A percentile compares a stretch with the other conserved stretches of the same genome.
phyloP scores from a whole-genome alignment of 92 coral and sea anemone species.

The Palythoa grandis region DNA sequence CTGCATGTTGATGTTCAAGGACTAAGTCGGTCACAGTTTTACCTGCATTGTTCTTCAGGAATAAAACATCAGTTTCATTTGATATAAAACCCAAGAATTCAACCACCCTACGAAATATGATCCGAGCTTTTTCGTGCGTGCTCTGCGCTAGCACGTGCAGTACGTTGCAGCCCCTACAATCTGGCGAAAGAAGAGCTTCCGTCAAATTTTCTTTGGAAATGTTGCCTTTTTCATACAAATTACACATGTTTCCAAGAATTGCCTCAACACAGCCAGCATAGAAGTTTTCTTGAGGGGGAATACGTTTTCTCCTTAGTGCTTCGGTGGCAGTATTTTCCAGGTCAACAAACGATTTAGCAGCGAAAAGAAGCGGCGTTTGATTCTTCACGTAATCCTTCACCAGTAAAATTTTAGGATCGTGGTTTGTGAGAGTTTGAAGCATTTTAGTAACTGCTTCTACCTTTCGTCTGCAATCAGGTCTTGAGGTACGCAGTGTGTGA shows the following conservation, averaged over 20 bases:
- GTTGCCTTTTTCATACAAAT: conserved; percentile 29
- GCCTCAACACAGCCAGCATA: conserved; percentile 41
- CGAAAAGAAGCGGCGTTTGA: conserved; percentile 35
- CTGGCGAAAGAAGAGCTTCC: conserved; percentile 18
- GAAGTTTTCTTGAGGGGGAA: conserved; percentile 41
- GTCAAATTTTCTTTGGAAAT: conserved; percentile 17
- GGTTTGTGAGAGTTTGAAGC: conserved; percentile 35
- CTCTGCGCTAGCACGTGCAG: conserved; percentile 43
- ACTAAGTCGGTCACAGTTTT: conserved; percentile 40
- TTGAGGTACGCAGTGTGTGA: conserved; percentile 40
- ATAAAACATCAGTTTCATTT: conserved; percentile 11
- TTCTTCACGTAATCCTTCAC: conserved; percentile 17
- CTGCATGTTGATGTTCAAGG: conserved; percentile 9
- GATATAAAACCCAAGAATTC: conserved; percentile 3
- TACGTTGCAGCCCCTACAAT: background rate
- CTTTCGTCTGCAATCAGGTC: conserved; percentile 48
- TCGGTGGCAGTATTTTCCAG: conserved; percentile 25
- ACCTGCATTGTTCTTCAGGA: conserved; percentile 41
- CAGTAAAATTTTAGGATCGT: conserved; percentile 31
- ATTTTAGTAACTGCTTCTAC: conserved; percentile 44
- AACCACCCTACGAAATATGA: conserved; percentile 32
- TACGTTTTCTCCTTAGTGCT: conserved; percentile 7
- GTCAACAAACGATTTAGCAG: conserved; percentile 40
- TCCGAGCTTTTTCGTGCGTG: conserved; percentile 41
- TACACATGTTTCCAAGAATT: background rate